These are phyloP conservation scores for Solenopsis invicta DNA, from an alignment of 1,140 invertebrate species.

Conservation along the genomic window DNA sequence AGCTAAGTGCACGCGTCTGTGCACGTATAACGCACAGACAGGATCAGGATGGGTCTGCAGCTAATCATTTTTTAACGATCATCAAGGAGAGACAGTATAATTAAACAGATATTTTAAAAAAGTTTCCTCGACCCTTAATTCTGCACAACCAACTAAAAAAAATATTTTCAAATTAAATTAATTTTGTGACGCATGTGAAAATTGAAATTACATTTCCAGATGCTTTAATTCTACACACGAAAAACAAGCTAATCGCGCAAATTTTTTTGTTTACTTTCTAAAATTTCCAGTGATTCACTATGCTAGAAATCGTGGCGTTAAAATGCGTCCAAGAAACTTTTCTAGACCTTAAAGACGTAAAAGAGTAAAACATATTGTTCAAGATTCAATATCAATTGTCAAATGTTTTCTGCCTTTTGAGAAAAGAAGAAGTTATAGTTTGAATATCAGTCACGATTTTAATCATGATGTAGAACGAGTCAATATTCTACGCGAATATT, in stretches of 20 bases:
- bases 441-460: neutral
- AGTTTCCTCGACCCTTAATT: neutral
- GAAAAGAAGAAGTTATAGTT: neutral
- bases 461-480: slow-evolving; percentile 5
- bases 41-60: neutral
- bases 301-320: slow-evolving; percentile 33
- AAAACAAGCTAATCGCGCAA: slow-evolving; percentile 66
- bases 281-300: slow-evolving; percentile 44
- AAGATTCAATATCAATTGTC: neutral
- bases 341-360: neutral
- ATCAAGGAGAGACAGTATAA: neutral
- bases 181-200: neutral
- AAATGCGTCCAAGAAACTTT: neutral
- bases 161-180: neutral
- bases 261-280: slow-evolving; percentile 62
- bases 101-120: neutral
- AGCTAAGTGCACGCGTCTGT: slow-evolving; percentile 57
- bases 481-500: slow-evolving; percentile 3
- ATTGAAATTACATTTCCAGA: neutral
- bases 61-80: slow-evolving; percentile 29
- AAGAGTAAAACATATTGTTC: neutral
- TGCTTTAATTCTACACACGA: neutral
- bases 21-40: slow-evolving; percentile 50
- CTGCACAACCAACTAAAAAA: no score
- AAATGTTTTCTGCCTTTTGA: neutral